Evolutionary conservation across 2,113 vertebrate genomes (phyloP).

Genomic region (Centropristis striata): DNA sequence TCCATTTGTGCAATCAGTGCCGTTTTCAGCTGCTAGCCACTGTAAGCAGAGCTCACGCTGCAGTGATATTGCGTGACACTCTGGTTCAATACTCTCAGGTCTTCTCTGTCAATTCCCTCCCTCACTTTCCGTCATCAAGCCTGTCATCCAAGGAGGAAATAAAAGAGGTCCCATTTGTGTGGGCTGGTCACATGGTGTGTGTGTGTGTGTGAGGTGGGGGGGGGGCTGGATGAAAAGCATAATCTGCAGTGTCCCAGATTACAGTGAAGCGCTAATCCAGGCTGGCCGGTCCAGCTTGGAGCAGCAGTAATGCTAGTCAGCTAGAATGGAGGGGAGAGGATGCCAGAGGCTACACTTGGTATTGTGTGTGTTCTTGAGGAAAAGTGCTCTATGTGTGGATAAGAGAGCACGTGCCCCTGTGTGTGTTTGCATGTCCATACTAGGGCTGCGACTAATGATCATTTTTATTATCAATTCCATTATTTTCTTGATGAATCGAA

Average conservation of each 20-base stretch:
- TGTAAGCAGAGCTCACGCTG: constrained; percentile 12
- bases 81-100: constrained; percentile 37
- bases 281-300: constrained; percentile 55
- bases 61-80: constrained; percentile 12
- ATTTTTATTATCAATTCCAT: background rate
- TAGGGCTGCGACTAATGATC: background rate
- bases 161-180: constrained; percentile 68
- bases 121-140: constrained; percentile 37
- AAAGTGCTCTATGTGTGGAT: constrained; percentile 20
- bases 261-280: constrained; percentile 79
- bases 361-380: constrained; percentile 24
- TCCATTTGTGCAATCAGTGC: constrained; percentile 27
- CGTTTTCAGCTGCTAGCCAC: constrained; percentile 11
- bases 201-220: constrained; percentile 2
- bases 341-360: constrained; percentile 49
- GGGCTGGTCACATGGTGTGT: constrained; percentile 69
- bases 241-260: constrained; percentile 88
- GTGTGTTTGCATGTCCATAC: background rate
- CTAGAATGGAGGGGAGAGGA: constrained; percentile 37
- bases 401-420: constrained; percentile 6
- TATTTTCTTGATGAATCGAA: background rate
- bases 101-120: constrained; percentile 24
- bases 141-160: constrained; percentile 62
- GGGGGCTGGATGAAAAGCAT: constrained; percentile 71
- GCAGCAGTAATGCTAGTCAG: constrained; percentile 67